These are phyloP conservation scores for Neopelma chrysocephalum DNA, from an alignment of 2,797 vertebrate species.

Conservation along the genomic window DNA sequence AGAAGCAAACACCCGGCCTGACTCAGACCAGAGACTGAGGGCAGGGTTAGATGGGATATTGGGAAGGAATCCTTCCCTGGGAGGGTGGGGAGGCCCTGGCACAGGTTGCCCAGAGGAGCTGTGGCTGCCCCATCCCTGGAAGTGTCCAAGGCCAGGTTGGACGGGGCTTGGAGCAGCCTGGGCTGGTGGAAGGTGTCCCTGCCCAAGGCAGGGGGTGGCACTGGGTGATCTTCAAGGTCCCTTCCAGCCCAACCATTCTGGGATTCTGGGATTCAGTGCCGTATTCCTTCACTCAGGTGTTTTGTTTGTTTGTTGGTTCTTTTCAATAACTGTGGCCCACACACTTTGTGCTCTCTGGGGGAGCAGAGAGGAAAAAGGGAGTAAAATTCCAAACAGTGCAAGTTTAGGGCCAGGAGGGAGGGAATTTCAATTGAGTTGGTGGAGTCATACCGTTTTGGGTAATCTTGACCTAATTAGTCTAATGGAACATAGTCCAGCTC, in stretches of 20 bases:
- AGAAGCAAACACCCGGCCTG: not conserved
- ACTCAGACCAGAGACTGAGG: not conserved
- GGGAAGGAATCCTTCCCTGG: not conserved
- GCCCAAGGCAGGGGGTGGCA: not conserved
- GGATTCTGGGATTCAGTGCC: not conserved
- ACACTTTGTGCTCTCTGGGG: not conserved
- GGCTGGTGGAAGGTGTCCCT: rapidly evolving
- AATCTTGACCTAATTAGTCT: conserved; percentile 86
- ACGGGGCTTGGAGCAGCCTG: rapidly evolving
- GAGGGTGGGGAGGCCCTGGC: rapidly evolving
- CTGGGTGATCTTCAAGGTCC: not conserved
- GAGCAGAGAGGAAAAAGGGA: not conserved
- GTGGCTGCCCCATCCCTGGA: not conserved
- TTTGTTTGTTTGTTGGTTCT: not conserved
- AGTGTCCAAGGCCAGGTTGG: rapidly evolving
- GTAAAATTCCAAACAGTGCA: not conserved
- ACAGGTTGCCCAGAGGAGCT: not conserved
- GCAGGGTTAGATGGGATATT: not conserved
- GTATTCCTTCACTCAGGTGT: not conserved
- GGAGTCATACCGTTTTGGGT: conserved; percentile 24
- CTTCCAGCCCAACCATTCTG: not conserved
- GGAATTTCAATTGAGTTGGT: not conserved
- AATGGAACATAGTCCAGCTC: conserved; percentile 79
- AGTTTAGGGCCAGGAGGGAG: not conserved
- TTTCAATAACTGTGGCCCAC: not conserved